Evolutionary conservation across 53 echinoderm and acorn worm species (phyloP).

Genomic region (Hippasteria phrygiana): DNA sequence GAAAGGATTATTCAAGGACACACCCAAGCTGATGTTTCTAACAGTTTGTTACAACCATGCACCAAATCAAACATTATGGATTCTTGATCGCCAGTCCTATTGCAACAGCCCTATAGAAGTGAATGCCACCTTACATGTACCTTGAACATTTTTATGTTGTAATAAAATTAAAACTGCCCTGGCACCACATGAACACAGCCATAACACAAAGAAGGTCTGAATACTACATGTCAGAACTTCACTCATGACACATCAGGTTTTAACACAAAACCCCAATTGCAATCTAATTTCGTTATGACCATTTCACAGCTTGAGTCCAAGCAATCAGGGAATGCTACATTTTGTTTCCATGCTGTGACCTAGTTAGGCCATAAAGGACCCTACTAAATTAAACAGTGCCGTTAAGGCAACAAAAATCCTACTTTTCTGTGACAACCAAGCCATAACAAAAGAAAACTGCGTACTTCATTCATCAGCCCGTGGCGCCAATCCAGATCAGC

Average conservation of each 20-base stretch:
- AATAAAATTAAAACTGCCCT: neutral
- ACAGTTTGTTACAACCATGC: neutral
- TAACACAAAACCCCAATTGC: neutral
- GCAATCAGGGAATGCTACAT: neutral
- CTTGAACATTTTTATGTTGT: neutral
- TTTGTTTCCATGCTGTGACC: constrained; percentile 52
- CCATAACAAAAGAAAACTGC: neutral
- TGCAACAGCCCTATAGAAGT: no score
- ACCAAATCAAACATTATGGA: neutral
- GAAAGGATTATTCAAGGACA: neutral
- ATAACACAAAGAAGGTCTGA: neutral
- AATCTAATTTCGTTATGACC: constrained; percentile 3
- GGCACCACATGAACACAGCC: neutral
- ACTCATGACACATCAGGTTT: neutral
- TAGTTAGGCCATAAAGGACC: neutral
- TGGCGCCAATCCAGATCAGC: constrained; percentile 46
- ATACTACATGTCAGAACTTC: neutral
- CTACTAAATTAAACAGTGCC: neutral
- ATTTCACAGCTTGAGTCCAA: constrained; percentile 6
- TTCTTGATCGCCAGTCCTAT: no score
- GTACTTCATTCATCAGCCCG: constrained; percentile 43
- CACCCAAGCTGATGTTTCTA: neutral
- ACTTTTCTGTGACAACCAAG: neutral
- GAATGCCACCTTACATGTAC: neutral
- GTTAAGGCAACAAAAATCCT: neutral